These are phyloP conservation scores for Cyprinodon diabolis DNA, from an alignment of 2,797 vertebrate species.

Conservation along the genomic window DNA sequence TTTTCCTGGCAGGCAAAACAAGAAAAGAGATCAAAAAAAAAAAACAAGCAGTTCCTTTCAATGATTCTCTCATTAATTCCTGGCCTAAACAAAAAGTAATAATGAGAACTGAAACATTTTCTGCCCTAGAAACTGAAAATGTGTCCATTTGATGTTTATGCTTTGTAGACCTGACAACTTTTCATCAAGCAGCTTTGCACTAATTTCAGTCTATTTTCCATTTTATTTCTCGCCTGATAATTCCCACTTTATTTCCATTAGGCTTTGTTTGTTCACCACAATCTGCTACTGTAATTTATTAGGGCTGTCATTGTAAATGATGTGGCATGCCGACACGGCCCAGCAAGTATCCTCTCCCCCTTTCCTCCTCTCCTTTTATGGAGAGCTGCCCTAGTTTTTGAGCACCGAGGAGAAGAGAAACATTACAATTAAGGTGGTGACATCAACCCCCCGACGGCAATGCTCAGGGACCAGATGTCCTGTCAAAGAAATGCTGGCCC, in stretches of 20 bases:
- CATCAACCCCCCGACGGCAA: slow-evolving; percentile 71
- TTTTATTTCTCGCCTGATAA: slow-evolving; percentile 70
- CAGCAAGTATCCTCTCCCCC: slow-evolving; percentile 51
- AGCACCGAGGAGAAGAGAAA: slow-evolving; percentile 56
- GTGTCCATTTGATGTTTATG: slow-evolving; percentile 64
- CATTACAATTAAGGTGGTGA: slow-evolving; percentile 74
- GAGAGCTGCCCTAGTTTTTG: slow-evolving; percentile 80
- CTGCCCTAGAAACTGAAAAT: slow-evolving; percentile 69
- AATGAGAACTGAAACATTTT: slow-evolving; percentile 65
- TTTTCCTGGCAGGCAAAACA: slow-evolving; percentile 45
- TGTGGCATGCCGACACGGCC: slow-evolving; percentile 68
- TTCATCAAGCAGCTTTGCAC: slow-evolving; percentile 54
- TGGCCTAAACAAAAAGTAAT: slow-evolving; percentile 67
- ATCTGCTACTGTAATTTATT: slow-evolving; percentile 82
- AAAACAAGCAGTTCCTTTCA: slow-evolving; percentile 22
- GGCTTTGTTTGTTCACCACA: slow-evolving; percentile 79
- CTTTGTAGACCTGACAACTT: slow-evolving; percentile 49
- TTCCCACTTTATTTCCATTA: slow-evolving; percentile 80
- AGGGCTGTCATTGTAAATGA: slow-evolving; percentile 76
- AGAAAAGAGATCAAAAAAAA: slow-evolving; percentile 19
- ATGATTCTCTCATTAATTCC: slow-evolving; percentile 57
- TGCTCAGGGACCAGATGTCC: slow-evolving; percentile 75
- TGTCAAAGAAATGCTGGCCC: slow-evolving; percentile 68
- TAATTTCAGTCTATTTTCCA: slow-evolving; percentile 47
- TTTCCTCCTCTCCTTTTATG: slow-evolving; percentile 54